Conservation (phyloP, 1,140 invertebrate genomes). For the Tachypleus tridentatus region DNA sequence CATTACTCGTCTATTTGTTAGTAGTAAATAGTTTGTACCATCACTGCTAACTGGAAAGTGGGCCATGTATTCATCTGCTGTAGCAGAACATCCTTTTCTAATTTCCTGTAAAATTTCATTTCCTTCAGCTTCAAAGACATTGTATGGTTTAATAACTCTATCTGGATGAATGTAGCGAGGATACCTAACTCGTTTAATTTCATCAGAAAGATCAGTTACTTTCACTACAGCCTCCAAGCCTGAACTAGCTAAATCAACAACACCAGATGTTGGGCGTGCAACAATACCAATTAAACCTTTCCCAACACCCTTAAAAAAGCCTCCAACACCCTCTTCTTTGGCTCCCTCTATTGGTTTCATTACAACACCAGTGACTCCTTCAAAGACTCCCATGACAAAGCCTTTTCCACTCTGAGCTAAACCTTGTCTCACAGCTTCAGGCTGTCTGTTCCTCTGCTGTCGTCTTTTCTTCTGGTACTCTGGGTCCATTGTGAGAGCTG, state of each 20-base stretch:
- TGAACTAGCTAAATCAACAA: conserved; percentile 94
- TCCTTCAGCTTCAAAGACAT: conserved; percentile 69
- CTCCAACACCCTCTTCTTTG: conserved; percentile 83
- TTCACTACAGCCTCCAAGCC: conserved; percentile 84
- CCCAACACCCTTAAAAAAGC: conserved; percentile 94
- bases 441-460: conserved; percentile 74
- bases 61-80: conserved; percentile 72
- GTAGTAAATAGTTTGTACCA: background rate
- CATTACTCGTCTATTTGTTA: conserved; percentile 31
- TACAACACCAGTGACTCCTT: conserved; percentile 89
- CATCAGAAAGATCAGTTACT: conserved; percentile 59
- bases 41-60: conserved; percentile 45
- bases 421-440: conserved; percentile 77
- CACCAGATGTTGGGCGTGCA: conserved; percentile 83
- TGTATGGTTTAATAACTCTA: conserved; percentile 72
- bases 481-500: conserved; percentile 88
- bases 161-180: conserved; percentile 75
- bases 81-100: conserved; percentile 76
- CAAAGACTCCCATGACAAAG: conserved; percentile 85
- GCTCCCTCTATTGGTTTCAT: conserved; percentile 90
- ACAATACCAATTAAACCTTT: conserved; percentile 91
- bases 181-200: conserved; percentile 62
- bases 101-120: conserved; percentile 56
- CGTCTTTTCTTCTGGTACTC: conserved; percentile 89
- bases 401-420: conserved; percentile 88